phyloP scores from a whole-genome alignment of 2,797 vertebrate species.

The Aythya fuligula region DNA sequence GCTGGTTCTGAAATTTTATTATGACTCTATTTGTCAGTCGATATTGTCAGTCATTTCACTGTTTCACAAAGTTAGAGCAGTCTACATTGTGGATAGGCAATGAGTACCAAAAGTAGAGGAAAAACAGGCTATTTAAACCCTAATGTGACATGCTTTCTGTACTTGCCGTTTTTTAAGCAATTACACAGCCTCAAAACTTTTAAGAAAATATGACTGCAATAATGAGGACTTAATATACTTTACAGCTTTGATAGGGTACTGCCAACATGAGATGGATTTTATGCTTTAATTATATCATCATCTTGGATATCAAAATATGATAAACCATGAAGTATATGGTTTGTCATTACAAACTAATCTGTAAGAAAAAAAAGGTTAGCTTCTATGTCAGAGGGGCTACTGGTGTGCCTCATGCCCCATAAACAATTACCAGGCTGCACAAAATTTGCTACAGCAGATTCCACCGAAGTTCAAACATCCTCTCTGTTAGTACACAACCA shows the following conservation, averaged over 20 bases:
- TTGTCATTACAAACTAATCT: background rate
- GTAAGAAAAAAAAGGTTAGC: background rate
- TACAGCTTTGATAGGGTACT: background rate
- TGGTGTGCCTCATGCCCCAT: background rate
- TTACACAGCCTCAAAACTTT: background rate
- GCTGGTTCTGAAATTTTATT: background rate
- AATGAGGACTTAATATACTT: background rate
- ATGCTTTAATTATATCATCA: background rate
- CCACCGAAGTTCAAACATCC: background rate
- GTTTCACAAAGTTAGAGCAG: background rate
- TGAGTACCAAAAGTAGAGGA: background rate
- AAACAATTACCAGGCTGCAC: background rate
- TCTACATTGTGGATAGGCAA: background rate
- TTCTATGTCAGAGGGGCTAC: background rate
- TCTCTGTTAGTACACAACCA: background rate
- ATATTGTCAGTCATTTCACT: background rate
- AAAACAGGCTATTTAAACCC: background rate
- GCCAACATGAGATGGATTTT: background rate
- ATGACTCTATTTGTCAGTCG: background rate
- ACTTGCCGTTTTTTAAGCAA: background rate
- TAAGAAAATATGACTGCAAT: background rate
- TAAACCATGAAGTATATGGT: background rate
- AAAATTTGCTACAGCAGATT: background rate
- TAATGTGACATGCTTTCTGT: background rate
- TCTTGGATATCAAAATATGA: background rate